Evolutionary conservation across 2,113 vertebrate species (phyloP).

Genomic region (Muntiacus reevesi): DNA sequence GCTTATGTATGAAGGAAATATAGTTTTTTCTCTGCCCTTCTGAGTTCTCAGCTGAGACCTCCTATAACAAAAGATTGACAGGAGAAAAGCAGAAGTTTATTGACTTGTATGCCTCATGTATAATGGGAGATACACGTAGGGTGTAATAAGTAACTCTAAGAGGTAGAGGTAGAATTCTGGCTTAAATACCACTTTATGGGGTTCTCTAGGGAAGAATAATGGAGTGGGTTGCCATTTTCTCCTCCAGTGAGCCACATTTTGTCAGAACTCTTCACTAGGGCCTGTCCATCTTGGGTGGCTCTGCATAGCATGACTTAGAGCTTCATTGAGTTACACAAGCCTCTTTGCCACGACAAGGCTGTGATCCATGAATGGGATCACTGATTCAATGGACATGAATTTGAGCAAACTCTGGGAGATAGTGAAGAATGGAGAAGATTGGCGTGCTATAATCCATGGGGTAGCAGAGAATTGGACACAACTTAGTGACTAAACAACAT

Average conservation of each 20-base stretch:
- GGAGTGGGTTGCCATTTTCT: not conserved
- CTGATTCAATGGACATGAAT: not conserved
- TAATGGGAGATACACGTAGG: not conserved
- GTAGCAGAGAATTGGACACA: not conserved
- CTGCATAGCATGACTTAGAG: not conserved
- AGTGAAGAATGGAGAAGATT: not conserved
- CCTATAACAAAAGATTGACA: not conserved
- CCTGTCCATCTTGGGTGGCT: not conserved
- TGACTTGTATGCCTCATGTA: not conserved
- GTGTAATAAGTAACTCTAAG: not conserved
- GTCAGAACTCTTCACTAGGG: not conserved
- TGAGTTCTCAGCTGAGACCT: not conserved
- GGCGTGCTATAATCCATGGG: not conserved
- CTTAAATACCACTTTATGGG: not conserved
- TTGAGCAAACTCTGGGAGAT: not conserved
- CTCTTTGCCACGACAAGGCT: not conserved
- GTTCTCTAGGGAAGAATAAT: not conserved
- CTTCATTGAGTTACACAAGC: not conserved
- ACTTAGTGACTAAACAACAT: not conserved
- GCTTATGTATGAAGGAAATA: not conserved
- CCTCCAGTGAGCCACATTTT: not conserved
- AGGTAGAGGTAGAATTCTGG: not conserved
- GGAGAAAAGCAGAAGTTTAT: not conserved
- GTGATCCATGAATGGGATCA: not conserved
- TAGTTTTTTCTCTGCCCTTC: not conserved